phyloP scores from a whole-genome alignment of 2,797 vertebrate genomes.

The Aldrovandia affinis region DNA sequence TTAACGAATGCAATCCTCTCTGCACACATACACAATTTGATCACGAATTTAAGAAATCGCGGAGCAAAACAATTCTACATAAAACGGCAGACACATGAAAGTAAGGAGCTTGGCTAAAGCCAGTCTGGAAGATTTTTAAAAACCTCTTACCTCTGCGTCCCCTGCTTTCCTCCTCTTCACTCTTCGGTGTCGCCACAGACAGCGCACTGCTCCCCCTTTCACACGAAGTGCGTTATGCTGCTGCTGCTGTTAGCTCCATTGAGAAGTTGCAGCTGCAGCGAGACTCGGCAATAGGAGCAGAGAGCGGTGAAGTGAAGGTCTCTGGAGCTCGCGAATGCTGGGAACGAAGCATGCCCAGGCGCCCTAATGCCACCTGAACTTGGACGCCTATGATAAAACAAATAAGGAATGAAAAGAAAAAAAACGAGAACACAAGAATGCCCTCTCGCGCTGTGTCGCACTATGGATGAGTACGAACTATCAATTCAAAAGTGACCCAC shows the following conservation, averaged over 20 bases:
- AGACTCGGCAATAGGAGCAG: constrained; percentile 44
- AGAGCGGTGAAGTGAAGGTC: constrained; percentile 40
- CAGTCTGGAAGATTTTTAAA: constrained; percentile 28
- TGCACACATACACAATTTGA: neutral
- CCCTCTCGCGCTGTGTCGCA: neutral
- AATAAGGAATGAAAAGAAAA: neutral
- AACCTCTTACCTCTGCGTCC: constrained; percentile 34
- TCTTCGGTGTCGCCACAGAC: constrained; percentile 36
- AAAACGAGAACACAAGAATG: neutral
- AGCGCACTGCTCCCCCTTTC: constrained; percentile 36
- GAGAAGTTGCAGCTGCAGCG: constrained; percentile 62
- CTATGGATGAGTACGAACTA: neutral
- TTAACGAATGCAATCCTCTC: neutral
- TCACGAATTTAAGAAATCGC: neutral
- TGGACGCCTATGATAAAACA: constrained; percentile 38
- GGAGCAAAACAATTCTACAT: neutral
- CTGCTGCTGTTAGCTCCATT: constrained; percentile 54
- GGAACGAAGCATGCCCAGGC: constrained; percentile 44
- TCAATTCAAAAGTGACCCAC: constrained; percentile 29
- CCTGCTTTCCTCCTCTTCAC: constrained; percentile 38
- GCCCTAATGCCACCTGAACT: constrained; percentile 30
- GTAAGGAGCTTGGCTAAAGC: neutral
- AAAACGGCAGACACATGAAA: neutral
- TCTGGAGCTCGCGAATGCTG: constrained; percentile 45
- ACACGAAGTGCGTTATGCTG: constrained; percentile 46